A percentile compares a stretch with the other conserved stretches of the same genome.
phyloP scores from a whole-genome alignment of 2,797 vertebrate species.

The Pseudocheirus occidentalis region DNA sequence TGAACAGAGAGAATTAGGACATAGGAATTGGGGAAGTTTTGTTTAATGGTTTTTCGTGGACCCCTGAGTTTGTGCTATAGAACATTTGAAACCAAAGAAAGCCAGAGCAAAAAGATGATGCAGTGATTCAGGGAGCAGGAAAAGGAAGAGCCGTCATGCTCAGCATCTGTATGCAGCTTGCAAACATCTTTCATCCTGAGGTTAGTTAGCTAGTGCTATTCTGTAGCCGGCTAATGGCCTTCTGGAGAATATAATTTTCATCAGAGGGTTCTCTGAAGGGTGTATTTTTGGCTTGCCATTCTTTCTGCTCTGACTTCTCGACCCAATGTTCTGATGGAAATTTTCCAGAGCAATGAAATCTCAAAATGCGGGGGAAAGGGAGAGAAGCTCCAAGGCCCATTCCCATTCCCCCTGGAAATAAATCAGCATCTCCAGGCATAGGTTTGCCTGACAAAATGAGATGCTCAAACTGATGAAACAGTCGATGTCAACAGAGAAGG shows the following conservation, averaged over 20 bases:
- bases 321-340: slow-evolving; percentile 24
- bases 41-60: not conserved
- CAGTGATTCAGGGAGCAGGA: not conserved
- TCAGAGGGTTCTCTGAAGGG: slow-evolving; percentile 9
- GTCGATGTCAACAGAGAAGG: not conserved
- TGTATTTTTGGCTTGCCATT: slow-evolving; percentile 18
- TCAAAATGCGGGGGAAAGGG: not conserved
- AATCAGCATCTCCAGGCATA: not conserved
- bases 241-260: not conserved
- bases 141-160: not conserved
- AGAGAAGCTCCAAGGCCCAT: not conserved
- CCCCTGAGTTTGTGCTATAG: not conserved
- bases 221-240: slow-evolving; percentile 21
- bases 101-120: not conserved
- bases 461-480: slow-evolving; percentile 1
- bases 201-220: not conserved
- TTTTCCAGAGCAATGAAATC: slow-evolving; percentile 38
- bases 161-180: not conserved
- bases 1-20: not conserved
- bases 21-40: not conserved
- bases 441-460: slow-evolving; percentile 31
- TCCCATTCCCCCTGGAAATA: not conserved
- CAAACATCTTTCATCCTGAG: not conserved
- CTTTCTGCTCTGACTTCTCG: slow-evolving; percentile 19
- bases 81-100: not conserved